Conservation (phyloP, 1,140 invertebrate species). For the Musca domestica region DNA sequence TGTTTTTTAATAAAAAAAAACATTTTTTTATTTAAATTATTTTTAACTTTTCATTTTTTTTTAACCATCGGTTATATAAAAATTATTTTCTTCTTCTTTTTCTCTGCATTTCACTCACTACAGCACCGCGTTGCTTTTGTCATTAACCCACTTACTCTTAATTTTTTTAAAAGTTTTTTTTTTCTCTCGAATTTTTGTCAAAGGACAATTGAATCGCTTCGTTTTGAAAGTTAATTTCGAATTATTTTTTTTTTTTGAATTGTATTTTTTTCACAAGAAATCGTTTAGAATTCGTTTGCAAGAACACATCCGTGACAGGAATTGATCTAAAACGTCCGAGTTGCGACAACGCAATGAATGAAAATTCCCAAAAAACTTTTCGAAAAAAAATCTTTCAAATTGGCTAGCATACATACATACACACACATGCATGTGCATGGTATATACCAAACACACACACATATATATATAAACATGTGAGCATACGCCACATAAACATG, state of each 20-base stretch:
- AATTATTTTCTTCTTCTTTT: no score
- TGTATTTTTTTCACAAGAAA: no score
- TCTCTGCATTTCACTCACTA: no score
- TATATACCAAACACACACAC: background rate
- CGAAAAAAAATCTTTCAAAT: slow-evolving; percentile 30
- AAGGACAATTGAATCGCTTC: slow-evolving; percentile 7
- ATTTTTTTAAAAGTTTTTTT: background rate
- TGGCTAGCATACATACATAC: background rate
- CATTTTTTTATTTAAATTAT: background rate
- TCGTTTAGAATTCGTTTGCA: slow-evolving; percentile 13
- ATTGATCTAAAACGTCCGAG: slow-evolving; percentile 51
- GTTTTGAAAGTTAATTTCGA: background rate
- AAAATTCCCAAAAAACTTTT: slow-evolving; percentile 31
- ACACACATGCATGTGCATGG: no score
- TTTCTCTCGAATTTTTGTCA: background rate
- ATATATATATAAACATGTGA: slow-evolving; percentile 5
- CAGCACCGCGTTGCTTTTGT: background rate
- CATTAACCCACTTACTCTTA: background rate
- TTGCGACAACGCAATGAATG: slow-evolving; percentile 50
- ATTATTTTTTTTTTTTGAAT: slow-evolving; percentile 7
- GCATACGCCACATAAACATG: background rate
- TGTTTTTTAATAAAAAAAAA: background rate
- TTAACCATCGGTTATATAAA: no score
- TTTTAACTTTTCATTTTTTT: background rate
- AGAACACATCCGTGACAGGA: slow-evolving; percentile 22